Base-by-base conservation (phyloP, 64 coral and sea anemone species). In the Porites lutea region DNA sequence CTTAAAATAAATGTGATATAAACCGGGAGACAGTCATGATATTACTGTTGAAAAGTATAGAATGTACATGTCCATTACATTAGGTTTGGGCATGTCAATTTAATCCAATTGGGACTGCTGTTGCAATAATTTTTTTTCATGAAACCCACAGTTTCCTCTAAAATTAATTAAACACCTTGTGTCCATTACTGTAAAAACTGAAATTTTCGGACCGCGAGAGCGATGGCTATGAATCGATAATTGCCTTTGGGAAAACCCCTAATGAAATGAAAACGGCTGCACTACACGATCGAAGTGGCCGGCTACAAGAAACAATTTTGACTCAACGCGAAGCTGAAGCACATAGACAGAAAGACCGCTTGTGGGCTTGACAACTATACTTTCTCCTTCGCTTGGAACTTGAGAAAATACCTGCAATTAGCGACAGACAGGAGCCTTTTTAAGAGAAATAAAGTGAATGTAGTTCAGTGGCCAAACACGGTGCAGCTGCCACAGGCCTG, bases 401-500 rank as follows among this genome's bases (percentile, higher is more conserved):
- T 23, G 52, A 84, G 44, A 65, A 83, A 83, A 65, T 69, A 83
- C 78, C 75, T 88, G 77, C 87, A 88, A 94, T 88, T 80, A 89
- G 64, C 27, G 58, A 71, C 13, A 89, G 80, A 48, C 71, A 89
- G 71, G 79, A 6, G 79, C 64, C 65, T 82, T 73, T 37, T 83
- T 47, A 48, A 82, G 86, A 74, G 51, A 64, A 49, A 71, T 82
- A 88, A 52, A 82, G 46, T 50, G 58, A 74, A 82, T 94, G 64
- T 89, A 73, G 13, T 96, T 96, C 87, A 84, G 55, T 86, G 76
- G 90, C 77, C 84, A 89, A 94, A 84, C 87, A 94, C 71, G 68
- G 82, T 90, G 93, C 95, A 97, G 95, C 95, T 97, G 95, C 65
- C n/a, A 73, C 44, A 79, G 92, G 79, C 94, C 74, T 79, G 89